Conservation (phyloP, 2,113 vertebrate species). For the Ammospiza nelsoni region DNA sequence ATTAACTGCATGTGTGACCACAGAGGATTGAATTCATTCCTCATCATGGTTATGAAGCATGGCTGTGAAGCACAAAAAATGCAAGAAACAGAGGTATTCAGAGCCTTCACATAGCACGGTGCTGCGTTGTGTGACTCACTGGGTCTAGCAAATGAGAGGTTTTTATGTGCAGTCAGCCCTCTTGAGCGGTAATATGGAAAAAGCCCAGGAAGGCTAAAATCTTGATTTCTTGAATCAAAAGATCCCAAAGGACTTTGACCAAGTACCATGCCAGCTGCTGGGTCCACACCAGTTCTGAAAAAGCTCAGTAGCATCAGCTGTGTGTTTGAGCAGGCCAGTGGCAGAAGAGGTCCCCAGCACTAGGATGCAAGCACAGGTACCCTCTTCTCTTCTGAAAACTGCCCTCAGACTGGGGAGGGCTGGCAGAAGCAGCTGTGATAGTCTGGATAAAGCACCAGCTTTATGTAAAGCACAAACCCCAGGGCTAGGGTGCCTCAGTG, state of each 20-base stretch:
- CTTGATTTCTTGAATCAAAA: not conserved
- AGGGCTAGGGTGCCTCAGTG: not conserved
- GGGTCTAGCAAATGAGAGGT: not conserved
- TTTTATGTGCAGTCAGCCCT: not conserved
- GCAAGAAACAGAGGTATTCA: not conserved
- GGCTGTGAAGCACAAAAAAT: not conserved
- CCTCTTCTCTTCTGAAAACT: not conserved
- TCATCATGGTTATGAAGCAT: not conserved
- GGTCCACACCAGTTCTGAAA: rapidly evolving
- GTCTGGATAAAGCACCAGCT: not conserved
- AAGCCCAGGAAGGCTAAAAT: not conserved
- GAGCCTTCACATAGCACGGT: not conserved
- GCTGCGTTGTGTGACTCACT: rapidly evolving
- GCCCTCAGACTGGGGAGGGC: not conserved
- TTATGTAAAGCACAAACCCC: not conserved
- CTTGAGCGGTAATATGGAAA: not conserved
- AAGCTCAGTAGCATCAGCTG: not conserved
- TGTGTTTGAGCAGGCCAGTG: not conserved
- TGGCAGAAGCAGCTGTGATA: not conserved
- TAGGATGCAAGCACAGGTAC: not conserved
- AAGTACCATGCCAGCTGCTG: not conserved
- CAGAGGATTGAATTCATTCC: not conserved
- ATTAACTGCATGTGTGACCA: not conserved
- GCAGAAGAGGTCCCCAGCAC: not conserved
- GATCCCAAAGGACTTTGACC: not conserved